Conservation (phyloP, 2,113 vertebrate genomes). For the Pogona vitticeps region DNA sequence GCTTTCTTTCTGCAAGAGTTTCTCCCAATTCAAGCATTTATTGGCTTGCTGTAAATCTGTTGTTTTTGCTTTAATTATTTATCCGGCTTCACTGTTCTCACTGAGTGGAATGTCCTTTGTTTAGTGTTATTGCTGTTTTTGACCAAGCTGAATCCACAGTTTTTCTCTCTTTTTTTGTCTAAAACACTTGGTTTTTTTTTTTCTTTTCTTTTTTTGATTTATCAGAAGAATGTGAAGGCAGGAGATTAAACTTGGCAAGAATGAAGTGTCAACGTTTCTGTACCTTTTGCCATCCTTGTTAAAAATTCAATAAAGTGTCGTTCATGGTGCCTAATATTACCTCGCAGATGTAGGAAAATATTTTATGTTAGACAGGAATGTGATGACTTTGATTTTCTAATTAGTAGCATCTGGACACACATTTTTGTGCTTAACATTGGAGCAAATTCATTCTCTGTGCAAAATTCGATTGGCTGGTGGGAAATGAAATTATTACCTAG, state of each 20-base stretch:
- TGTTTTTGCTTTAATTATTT: too few species aligned
- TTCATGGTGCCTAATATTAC: neutral
- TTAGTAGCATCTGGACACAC: slow-evolving; percentile 21
- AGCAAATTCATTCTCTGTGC: neutral
- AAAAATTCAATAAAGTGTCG: slow-evolving; percentile 19
- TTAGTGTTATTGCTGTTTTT: slow-evolving; percentile 9
- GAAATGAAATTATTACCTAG: neutral
- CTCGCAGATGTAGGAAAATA: slow-evolving; percentile 8
- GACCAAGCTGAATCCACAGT: slow-evolving; percentile 1
- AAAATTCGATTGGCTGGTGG: neutral
- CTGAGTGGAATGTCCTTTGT: too few species aligned
- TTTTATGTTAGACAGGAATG: slow-evolving; percentile 4
- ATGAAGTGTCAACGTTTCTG: neutral
- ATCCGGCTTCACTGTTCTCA: neutral
- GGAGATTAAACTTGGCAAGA: slow-evolving; percentile 40
- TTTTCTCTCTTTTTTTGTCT: slow-evolving; percentile 13
- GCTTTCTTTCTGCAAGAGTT: too few species aligned
- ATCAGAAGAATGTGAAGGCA: slow-evolving; percentile 12
- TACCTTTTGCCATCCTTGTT: slow-evolving; percentile 20
- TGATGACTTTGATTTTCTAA: slow-evolving; percentile 21
- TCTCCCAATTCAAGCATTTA: too few species aligned
- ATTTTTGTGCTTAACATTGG: slow-evolving; percentile 22
- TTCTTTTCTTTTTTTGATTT: slow-evolving; percentile 16
- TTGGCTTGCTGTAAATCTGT: too few species aligned
- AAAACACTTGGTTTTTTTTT: neutral